phyloP scores from a whole-genome alignment of 2,888 invertebrate genomes.

The Timandra comae region DNA sequence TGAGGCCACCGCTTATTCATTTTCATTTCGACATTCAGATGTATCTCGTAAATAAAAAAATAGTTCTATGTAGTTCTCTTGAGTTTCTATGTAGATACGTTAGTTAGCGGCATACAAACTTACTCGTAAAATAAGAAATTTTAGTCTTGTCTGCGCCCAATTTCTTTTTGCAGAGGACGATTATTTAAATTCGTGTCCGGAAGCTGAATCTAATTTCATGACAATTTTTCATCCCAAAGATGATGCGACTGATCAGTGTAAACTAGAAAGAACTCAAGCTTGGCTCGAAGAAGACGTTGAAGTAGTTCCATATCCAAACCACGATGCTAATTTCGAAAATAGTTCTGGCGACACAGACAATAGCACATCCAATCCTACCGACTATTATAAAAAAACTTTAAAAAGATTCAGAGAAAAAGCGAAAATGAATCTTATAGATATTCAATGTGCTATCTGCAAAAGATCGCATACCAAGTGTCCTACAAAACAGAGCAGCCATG shows the following conservation, averaged over 20 bases:
- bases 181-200: too few relatives aligned
- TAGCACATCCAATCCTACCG: conserved; percentile 20
- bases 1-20: too few relatives aligned
- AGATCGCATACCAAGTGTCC: conserved; percentile 18
- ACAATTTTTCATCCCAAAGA: too few relatives aligned
- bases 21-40: too few relatives aligned
- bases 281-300: conserved; percentile 43
- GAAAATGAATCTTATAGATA: conserved; percentile 6
- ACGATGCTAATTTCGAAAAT: conserved; percentile 23
- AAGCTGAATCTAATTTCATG: neutral
- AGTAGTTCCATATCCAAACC: conserved; percentile 24
- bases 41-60: too few relatives aligned
- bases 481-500: conserved; percentile 12
- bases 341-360: conserved; percentile 34
- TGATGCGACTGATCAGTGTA: conserved; percentile 6
- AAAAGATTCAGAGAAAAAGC: conserved; percentile 21
- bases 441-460: conserved; percentile 15
- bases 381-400: conserved; percentile 24
- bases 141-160: too few relatives aligned
- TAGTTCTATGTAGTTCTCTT: too few relatives aligned
- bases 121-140: too few relatives aligned
- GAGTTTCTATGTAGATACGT: too few relatives aligned
- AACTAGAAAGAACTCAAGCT: conserved; percentile 38
- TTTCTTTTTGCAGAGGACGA: too few relatives aligned
- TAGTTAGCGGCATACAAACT: too few relatives aligned